A percentile compares a stretch with the other conserved stretches of the same genome.
Conservation (phyloP, 1,140 invertebrate species). For the Bombus confusus region DNA sequence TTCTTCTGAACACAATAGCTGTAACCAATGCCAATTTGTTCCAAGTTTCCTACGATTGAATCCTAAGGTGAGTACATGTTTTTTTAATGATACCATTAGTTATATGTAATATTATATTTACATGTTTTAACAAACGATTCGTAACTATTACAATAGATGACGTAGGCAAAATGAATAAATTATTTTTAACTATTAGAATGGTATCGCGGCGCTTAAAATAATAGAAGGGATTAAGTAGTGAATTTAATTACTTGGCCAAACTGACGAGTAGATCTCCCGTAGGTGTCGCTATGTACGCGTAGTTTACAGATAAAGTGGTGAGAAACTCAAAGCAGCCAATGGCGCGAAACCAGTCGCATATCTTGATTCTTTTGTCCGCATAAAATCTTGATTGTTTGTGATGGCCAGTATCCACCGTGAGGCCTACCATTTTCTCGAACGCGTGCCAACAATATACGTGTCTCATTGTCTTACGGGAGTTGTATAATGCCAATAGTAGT, state of each 20-base stretch:
- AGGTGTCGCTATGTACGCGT: slow-evolving; percentile 63
- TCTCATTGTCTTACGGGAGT: slow-evolving; percentile 62
- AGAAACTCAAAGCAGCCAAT: slow-evolving; percentile 57
- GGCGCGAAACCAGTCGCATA: slow-evolving; percentile 58
- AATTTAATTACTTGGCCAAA: slow-evolving; percentile 55
- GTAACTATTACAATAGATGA: background rate
- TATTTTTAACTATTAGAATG: background rate
- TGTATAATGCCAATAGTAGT: slow-evolving; percentile 55
- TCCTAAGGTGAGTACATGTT: background rate
- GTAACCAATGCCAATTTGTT: slow-evolving; percentile 37
- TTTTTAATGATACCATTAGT: background rate
- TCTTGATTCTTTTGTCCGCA: slow-evolving; percentile 31
- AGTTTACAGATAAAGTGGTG: slow-evolving; percentile 61
- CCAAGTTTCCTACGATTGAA: slow-evolving; percentile 27
- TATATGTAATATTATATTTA: background rate
- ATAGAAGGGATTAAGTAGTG: background rate
- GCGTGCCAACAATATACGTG: slow-evolving; percentile 62
- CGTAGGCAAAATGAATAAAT: background rate
- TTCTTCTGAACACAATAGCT: slow-evolving; percentile 37
- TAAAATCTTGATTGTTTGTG: slow-evolving; percentile 27
- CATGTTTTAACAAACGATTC: background rate
- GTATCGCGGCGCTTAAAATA: background rate
- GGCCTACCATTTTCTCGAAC: slow-evolving; percentile 55
- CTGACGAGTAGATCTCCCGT: slow-evolving; percentile 58
- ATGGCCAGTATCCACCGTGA: slow-evolving; percentile 21